phyloP scores from a whole-genome alignment of 2,797 vertebrate species.

The Poeciliopsis infans region DNA sequence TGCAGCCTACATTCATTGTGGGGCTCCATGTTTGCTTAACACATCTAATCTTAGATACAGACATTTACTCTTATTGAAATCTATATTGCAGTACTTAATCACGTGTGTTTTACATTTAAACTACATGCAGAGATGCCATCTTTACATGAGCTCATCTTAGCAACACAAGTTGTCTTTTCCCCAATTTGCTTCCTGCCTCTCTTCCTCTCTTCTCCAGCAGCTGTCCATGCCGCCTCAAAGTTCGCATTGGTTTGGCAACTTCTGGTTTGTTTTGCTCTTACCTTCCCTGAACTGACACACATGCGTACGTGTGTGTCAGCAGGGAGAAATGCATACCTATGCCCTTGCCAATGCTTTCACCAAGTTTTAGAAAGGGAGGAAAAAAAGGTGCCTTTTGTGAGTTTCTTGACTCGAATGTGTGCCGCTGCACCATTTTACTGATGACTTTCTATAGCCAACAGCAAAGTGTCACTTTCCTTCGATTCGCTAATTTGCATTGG shows the following conservation, averaged over 20 bases:
- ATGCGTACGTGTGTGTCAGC: background rate
- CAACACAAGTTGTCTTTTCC: conserved; percentile 38
- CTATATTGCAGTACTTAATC: conserved; percentile 12
- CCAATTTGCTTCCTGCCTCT: conserved; percentile 31
- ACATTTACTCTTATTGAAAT: conserved; percentile 38
- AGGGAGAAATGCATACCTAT: conserved; percentile 20
- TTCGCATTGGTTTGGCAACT: conserved; percentile 71
- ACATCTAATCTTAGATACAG: conserved; percentile 39
- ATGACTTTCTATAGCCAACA: conserved; percentile 69
- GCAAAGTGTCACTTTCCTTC: conserved; percentile 74
- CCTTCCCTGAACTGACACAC: conserved; percentile 53
- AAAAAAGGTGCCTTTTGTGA: conserved; percentile 55
- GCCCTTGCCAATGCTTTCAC: conserved; percentile 13
- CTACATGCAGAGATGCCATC: background rate
- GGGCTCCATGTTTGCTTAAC: conserved; percentile 41
- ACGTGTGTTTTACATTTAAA: conserved; percentile 24
- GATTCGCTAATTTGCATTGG: conserved; percentile 75
- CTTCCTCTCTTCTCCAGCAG: conserved; percentile 44
- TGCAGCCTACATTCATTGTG: conserved; percentile 47
- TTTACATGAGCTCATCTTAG: conserved; percentile 13
- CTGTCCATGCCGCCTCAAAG: conserved; percentile 65
- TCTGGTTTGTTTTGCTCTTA: conserved; percentile 68
- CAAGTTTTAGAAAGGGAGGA: background rate
- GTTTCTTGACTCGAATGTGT: conserved; percentile 56
- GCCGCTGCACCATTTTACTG: conserved; percentile 58